phyloP scores from a whole-genome alignment of 2,888 invertebrate species.

The Lamproptera curius region DNA sequence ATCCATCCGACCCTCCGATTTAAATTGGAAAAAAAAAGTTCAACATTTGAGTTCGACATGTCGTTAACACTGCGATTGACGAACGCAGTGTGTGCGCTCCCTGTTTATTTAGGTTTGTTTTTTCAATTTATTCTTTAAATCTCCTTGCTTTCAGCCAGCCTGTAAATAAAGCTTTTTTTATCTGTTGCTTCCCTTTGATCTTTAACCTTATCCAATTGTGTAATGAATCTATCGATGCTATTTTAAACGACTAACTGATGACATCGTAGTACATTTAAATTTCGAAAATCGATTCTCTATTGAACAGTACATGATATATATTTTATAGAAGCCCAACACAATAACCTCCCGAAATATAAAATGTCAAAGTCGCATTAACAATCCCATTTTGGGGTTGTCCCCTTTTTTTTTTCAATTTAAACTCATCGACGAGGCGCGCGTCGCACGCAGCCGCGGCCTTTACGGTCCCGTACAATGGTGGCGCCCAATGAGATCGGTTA shows the following conservation, averaged over 20 bases:
- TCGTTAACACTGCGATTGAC: conserved; percentile 42
- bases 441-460: conserved; percentile 68
- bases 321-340: conserved; percentile 38
- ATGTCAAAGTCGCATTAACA: conserved; percentile 60
- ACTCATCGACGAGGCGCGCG: conserved; percentile 71
- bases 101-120: conserved; percentile 32
- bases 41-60: conserved; percentile 59
- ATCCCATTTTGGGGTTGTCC: conserved; percentile 65
- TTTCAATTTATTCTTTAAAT: conserved; percentile 18
- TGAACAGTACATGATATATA: no score
- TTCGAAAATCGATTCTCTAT: no score
- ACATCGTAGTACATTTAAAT: no score
- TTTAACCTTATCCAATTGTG: no score
- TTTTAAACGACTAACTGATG: no score
- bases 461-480: conserved; percentile 64
- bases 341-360: conserved; percentile 64
- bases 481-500: conserved; percentile 78
- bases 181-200: no score
- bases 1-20: conserved; percentile 46
- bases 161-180: no score
- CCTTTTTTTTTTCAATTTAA: conserved; percentile 73
- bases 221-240: no score
- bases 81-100: conserved; percentile 38
- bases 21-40: conserved; percentile 62
- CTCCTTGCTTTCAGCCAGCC: no score